Percentiles rank a stretch among this genome's conserved stretches.
Evolutionary conservation across 2,113 vertebrate genomes (phyloP).

Genomic region (Aptenodytes forsteri): DNA sequence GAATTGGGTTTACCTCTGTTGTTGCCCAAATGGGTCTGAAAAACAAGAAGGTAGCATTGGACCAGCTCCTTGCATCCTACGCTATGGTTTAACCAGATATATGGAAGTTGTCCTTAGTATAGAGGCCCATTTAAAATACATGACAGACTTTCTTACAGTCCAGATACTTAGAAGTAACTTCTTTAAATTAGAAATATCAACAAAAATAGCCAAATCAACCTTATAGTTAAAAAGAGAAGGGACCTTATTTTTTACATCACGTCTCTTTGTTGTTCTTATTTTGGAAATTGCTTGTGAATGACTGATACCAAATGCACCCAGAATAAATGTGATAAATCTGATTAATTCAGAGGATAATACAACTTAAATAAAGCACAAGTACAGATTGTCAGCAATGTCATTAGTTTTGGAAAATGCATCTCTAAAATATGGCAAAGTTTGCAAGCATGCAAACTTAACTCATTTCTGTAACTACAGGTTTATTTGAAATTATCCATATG

Average conservation of each 20-base stretch:
- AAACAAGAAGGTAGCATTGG: not conserved
- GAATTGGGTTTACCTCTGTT: not conserved
- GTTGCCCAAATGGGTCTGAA: not conserved
- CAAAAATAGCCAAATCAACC: not conserved
- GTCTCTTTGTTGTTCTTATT: not conserved
- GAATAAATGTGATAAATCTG: constrained; percentile 41
- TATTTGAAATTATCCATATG: not conserved
- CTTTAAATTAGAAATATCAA: not conserved
- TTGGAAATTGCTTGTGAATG: not conserved
- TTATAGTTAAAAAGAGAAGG: not conserved
- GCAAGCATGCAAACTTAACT: not conserved
- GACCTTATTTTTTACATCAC: not conserved
- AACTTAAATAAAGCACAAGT: constrained; percentile 19
- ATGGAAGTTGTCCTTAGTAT: not conserved
- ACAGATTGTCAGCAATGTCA: not conserved
- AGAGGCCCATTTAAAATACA: not conserved
- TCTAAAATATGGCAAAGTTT: not conserved
- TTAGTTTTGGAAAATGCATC: not conserved
- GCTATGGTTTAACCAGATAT: not conserved
- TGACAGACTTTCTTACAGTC: not conserved
- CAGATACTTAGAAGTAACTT: not conserved
- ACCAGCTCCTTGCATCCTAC: not conserved
- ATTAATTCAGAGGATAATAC: constrained; percentile 36
- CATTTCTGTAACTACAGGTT: not conserved
- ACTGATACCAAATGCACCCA: not conserved